Evolutionary conservation across 1,140 invertebrate genomes (phyloP).

Genomic region (Whitmania pigra): DNA sequence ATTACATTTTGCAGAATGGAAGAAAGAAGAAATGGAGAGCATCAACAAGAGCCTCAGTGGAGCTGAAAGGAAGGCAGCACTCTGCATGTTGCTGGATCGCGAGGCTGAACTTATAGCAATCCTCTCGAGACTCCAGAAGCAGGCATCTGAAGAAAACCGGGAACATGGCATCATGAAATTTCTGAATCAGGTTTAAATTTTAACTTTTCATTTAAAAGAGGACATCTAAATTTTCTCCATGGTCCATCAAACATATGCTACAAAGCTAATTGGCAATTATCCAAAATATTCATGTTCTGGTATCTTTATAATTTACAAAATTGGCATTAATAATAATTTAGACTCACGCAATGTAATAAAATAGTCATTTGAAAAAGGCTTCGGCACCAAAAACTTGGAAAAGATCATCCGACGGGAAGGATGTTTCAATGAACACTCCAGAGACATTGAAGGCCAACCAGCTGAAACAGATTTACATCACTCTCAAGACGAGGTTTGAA

Average conservation of each 20-base stretch:
- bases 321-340: no score
- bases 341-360: no score
- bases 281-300: no score
- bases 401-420: constrained; percentile 35
- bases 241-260: no score
- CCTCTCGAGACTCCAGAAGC: constrained; percentile 41
- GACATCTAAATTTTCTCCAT: no score
- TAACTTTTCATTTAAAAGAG: neutral
- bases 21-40: constrained; percentile 38
- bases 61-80: constrained; percentile 41
- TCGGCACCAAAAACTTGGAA: constrained; percentile 39
- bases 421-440: constrained; percentile 41
- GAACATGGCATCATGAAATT: constrained; percentile 37
- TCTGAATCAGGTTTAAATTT: constrained; percentile 34
- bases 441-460: constrained; percentile 41
- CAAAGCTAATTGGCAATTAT: no score
- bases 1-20: constrained; percentile 34
- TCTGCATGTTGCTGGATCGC: constrained; percentile 42
- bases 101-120: constrained; percentile 42
- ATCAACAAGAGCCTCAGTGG: constrained; percentile 36
- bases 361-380: constrained; percentile 11
- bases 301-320: no score
- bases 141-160: constrained; percentile 38
- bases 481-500: constrained; percentile 42
- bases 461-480: constrained; percentile 42